Base-by-base conservation (phyloP, 2,113 vertebrate species). In the Antechinus stuartii region DNA sequence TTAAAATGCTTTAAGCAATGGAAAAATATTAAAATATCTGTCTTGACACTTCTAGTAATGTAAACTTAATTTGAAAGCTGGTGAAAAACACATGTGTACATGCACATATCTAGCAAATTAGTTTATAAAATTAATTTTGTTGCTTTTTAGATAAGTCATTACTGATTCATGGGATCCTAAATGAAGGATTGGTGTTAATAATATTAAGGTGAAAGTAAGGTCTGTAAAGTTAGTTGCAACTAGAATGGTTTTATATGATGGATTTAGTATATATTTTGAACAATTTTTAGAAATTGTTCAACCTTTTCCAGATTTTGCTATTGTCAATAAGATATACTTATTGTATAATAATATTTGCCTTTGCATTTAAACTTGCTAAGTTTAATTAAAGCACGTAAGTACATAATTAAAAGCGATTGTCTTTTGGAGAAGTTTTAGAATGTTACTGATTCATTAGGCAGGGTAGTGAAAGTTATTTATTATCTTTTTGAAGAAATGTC, bases 201-300 rank as follows among this genome's bases (percentile, higher is more conserved):
- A 76, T 96, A 89, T 89, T 96, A 98, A 96, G 98, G 98, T 98
- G 98, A 98, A 98, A 98, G 97, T 98, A 94, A 98, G 98, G 98
- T 98, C 98, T 97, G 52, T 96, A 90, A 94, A 93, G 91, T 96
- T 95, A 95, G 96, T 95, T 96, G 54, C 42, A 96, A 46, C 50
- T 57, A 94, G 92, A 68, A 57, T 90, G 93, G 91, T 96, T 96
- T 96, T 97, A 54, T 90, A 54, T 96, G 96, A 84, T 97, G 95
- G 96, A 95, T 96, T 95, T 97, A 27, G 68, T 91, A 30, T 92
- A 49, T 50, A 90, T 97, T 25, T 92, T 94, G 92, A 46, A 56
- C 54, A 54, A 68, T 30, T 93, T 91, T 92, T 27, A 89, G 89
- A 50, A 42, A 92, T n/a, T 16, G 10, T 89, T 91, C 35, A 84